A percentile compares a stretch with the other conserved stretches of the same genome.
Evolutionary conservation across 2,113 vertebrate species (phyloP).

Genomic region (Pelecanus crispus): DNA sequence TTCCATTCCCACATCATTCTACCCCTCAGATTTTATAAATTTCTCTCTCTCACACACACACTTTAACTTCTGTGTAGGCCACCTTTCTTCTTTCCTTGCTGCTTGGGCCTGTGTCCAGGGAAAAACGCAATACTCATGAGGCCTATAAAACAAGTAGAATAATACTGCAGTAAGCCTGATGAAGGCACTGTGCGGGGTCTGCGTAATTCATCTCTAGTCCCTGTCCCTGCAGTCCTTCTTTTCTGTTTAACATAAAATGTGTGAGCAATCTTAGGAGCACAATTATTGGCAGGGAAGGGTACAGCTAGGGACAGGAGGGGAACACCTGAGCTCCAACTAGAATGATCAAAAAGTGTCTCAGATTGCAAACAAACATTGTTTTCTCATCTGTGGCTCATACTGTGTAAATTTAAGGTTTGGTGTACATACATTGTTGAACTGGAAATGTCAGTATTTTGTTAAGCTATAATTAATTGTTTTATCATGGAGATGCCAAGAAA

Average conservation of each 20-base stretch:
- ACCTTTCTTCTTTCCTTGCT: background rate
- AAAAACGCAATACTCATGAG: background rate
- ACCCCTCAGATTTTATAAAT: background rate
- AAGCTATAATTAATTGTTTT: background rate
- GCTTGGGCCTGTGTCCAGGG: background rate
- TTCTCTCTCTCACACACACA: no score
- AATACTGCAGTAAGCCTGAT: background rate
- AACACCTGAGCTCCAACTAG: background rate
- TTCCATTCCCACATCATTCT: background rate
- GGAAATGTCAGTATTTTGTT: background rate
- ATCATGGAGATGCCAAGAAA: background rate
- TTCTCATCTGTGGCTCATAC: background rate
- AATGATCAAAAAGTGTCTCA: background rate
- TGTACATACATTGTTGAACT: background rate
- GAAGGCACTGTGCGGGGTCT: background rate
- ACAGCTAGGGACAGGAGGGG: background rate
- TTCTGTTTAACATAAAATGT: background rate
- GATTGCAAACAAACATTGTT: background rate
- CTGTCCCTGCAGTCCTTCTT: background rate
- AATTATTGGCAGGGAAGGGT: background rate
- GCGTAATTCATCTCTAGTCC: background rate
- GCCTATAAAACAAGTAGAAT: background rate
- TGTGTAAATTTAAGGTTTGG: background rate
- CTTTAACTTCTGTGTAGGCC: background rate
- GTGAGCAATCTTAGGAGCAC: background rate